Evolutionary conservation across 2,888 invertebrate genomes (phyloP).

Genomic region (Mesorhabditis spiculigera): DNA sequence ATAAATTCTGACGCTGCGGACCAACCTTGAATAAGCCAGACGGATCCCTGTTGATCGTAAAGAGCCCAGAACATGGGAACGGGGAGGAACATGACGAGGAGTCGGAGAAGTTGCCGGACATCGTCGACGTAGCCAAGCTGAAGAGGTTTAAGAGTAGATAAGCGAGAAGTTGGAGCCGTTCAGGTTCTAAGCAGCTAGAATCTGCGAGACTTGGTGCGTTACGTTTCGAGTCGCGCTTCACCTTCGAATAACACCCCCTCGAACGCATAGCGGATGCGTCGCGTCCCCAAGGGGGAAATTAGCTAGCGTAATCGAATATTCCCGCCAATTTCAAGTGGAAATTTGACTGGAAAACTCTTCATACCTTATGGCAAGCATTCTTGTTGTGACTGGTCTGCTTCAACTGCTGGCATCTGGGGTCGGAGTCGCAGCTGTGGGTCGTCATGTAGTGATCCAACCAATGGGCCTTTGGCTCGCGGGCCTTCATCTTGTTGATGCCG

Average conservation of each 20-base stretch:
- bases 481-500: conserved; percentile 36
- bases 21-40: conserved; percentile 86
- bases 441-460: conserved; percentile 51
- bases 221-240: too few species aligned
- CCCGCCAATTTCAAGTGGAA: too few species aligned
- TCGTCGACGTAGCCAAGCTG: conserved; percentile 48
- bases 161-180: too few species aligned
- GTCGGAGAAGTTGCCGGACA: conserved; percentile 41
- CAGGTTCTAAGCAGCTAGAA: too few species aligned
- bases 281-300: too few species aligned
- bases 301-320: too few species aligned
- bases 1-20: too few species aligned
- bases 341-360: too few species aligned
- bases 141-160: background rate
- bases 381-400: background rate
- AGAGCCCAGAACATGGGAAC: conserved; percentile 95
- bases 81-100: conserved; percentile 56
- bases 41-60: conserved; percentile 89
- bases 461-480: conserved; percentile 32
- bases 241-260: too few species aligned
- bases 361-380: background rate
- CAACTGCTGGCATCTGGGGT: conserved; percentile 13
- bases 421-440: conserved; percentile 40
- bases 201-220: too few species aligned
- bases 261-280: too few species aligned